These are phyloP conservation scores for Lapara coniferarum DNA, from an alignment of 2,888 invertebrate species.

Conservation along the genomic window DNA sequence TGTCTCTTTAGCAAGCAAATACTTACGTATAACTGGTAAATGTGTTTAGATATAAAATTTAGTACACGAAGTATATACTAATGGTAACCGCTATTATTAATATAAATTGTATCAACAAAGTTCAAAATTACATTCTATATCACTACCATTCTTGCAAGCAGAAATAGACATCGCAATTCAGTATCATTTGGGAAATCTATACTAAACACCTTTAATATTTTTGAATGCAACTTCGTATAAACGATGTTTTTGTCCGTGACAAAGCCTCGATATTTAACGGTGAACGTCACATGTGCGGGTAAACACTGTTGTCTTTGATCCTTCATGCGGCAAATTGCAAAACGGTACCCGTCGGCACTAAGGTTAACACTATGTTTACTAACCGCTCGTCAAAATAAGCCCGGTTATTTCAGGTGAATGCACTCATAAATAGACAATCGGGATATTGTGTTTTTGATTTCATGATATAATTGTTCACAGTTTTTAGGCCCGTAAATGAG, in stretches of 20 bases:
- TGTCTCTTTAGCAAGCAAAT: too few species aligned
- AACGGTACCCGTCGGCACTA: slow-evolving; percentile 60
- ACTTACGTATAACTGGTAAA: too few species aligned
- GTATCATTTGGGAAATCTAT: not conserved
- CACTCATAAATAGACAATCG: not conserved
- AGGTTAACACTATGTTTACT: slow-evolving; percentile 47
- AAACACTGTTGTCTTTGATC: slow-evolving; percentile 66
- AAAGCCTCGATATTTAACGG: slow-evolving; percentile 30
- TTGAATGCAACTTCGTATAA: not conserved
- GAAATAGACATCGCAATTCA: not conserved
- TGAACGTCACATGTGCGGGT: slow-evolving; percentile 37
- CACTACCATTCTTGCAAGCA: too few species aligned
- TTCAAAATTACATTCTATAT: too few species aligned
- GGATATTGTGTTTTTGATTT: slow-evolving; percentile 28
- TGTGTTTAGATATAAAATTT: too few species aligned
- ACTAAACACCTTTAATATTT: not conserved
- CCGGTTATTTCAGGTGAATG: not conserved
- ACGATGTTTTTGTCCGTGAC: not conserved
- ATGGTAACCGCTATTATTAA: too few species aligned
- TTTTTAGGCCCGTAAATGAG: too few species aligned
- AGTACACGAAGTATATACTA: too few species aligned
- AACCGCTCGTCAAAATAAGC: not conserved
- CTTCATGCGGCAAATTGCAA: slow-evolving; percentile 71
- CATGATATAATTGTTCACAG: slow-evolving; percentile 39
- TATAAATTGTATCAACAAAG: too few species aligned